Conservation (phyloP, 1,140 invertebrate genomes). For the Agraylea sexmaculata region DNA sequence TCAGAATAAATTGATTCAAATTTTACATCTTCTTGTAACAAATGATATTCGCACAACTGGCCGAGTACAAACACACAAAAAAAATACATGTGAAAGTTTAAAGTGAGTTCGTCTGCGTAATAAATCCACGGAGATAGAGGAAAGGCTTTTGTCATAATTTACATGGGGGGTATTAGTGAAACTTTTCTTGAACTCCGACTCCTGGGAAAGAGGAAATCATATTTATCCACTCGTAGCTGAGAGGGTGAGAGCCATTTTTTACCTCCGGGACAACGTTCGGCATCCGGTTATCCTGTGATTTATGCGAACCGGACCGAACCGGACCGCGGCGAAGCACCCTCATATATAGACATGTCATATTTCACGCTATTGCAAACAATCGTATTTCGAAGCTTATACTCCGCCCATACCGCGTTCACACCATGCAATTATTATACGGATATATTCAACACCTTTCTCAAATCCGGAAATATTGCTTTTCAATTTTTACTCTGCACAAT, state of each 20-base stretch:
- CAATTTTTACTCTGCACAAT: neutral
- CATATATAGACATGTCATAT: slow-evolving; percentile 1
- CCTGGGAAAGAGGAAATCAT: slow-evolving; percentile 1
- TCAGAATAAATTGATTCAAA: too few relatives aligned
- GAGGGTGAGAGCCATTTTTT: neutral
- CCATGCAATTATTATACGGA: neutral
- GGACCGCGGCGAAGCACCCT: too few relatives aligned
- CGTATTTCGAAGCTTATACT: neutral
- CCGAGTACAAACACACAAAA: too few relatives aligned
- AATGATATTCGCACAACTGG: too few relatives aligned
- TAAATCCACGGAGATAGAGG: too few relatives aligned
- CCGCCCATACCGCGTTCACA: neutral
- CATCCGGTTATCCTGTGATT: slow-evolving; percentile 10
- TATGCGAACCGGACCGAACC: too few relatives aligned
- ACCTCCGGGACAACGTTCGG: slow-evolving; percentile 2
- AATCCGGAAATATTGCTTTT: neutral
- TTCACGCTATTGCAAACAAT: neutral
- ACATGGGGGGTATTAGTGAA: too few relatives aligned
- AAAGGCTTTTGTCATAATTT: too few relatives aligned
- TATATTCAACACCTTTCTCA: neutral
- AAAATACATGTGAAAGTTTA: too few relatives aligned
- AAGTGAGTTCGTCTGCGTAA: too few relatives aligned
- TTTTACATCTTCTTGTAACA: too few relatives aligned
- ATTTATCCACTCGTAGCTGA: slow-evolving; percentile 2
- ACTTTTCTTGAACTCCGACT: too few relatives aligned